Evolutionary conservation across 2,113 vertebrate genomes (phyloP).

Genomic region (Mormyrus iriodes): DNA sequence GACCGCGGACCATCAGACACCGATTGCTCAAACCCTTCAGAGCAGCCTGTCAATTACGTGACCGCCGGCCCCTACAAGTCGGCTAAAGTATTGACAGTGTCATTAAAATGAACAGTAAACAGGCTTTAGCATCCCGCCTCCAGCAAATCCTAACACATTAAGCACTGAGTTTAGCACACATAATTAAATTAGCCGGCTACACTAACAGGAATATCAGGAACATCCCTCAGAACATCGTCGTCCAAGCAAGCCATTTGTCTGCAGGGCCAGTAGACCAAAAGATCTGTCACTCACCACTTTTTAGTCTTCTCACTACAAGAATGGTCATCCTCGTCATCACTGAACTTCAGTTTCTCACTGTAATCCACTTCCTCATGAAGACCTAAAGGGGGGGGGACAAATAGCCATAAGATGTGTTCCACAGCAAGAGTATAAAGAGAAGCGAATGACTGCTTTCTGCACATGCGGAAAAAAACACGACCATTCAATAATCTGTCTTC

Average conservation of each 20-base stretch:
- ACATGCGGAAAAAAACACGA: not conserved
- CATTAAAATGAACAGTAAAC: not conserved
- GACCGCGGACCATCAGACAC: not conserved
- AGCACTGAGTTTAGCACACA: not conserved
- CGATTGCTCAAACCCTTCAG: not conserved
- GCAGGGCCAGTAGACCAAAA: not conserved
- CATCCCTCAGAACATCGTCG: not conserved
- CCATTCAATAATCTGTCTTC: not conserved
- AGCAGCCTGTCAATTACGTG: not conserved
- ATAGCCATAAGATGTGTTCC: not conserved
- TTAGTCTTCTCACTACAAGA: conserved; percentile 65
- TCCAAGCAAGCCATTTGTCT: not conserved
- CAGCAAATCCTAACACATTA: not conserved
- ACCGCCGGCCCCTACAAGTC: not conserved
- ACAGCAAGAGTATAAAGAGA: not conserved
- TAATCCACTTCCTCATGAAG: conserved; percentile 98
- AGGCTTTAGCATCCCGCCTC: not conserved
- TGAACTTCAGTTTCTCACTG: conserved; percentile 92
- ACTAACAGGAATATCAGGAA: not conserved
- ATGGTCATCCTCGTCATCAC: conserved; percentile 90
- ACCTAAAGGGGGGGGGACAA: conserved; percentile 54
- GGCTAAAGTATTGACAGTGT: not conserved
- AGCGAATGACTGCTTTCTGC: not conserved
- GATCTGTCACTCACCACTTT: conserved; percentile 67
- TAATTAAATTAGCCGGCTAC: not conserved